Base-by-base conservation (phyloP, 2,888 invertebrate genomes). In the Caenorhabditis uteleia region DNA sequence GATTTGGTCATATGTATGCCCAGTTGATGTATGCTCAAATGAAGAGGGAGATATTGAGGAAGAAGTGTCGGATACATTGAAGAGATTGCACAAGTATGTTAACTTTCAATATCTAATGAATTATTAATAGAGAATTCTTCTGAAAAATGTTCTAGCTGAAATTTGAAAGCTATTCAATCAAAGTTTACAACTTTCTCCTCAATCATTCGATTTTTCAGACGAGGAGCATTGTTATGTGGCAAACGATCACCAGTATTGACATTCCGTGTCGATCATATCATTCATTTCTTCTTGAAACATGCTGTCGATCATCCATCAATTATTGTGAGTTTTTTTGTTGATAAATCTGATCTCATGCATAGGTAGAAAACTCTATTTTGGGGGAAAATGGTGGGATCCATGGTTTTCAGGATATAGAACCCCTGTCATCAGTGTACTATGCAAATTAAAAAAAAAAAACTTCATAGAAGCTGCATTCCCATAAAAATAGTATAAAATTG, bases 1-100 rank as follows among this genome's bases (percentile, higher is more conserved):
- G 25, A 50, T 66, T 21, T 70, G 70, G 66, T 44, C 61, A 2
- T 40, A 38, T 12, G 47, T 70, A 1, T 57, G 66, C 29, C 70
- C 70, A 6, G 62, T 70, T 1, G 64, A 70, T 23, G 42, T 64
- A 7, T 53, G 53, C 29, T 51, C 56, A 1, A 48, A 39, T 26
- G 66, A 53, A 8, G 54, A 62, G n/a, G 44, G 50, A 1, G 12
- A 31, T 2, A 31, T 61, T 16, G 69, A 69, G n/a, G 57, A 62
- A 23, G 56, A 62, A 44, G 62, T 62, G 12, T 49, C 43, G 14
- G 62, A 53, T 26, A 12, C 38, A 23, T 51, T 62, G 23, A 48
- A 62, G n/a, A 16, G 53, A 23, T 34, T 61, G 20, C 43, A 39
- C 48, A 60, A 50, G 59, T 59, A 43, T 3, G 2, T 16, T 6